Base-by-base conservation (phyloP, 1,140 invertebrate genomes). In the Drosophila tani region DNA sequence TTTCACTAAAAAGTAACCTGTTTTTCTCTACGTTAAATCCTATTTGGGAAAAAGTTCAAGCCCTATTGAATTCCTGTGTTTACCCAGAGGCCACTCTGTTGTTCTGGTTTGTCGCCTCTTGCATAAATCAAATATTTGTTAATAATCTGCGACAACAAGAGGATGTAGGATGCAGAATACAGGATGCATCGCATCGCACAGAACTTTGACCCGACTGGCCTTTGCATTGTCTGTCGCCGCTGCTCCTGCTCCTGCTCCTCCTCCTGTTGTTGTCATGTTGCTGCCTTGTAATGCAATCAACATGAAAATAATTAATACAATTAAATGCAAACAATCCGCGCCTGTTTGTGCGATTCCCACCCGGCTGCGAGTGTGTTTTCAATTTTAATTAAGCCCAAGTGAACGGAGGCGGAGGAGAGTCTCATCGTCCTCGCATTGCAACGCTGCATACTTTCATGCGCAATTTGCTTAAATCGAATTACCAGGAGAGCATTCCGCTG, bases 281-380 rank as follows among this genome's bases (percentile, higher is more conserved):
- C 47, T 75, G 66, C 50, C 50, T 56, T 76, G 69, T 74, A 86
- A 82, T 82, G 80, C 83, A 86, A 88, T 86, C 82, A 85, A 83
- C 83, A 83, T 80, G 71, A 88, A 86, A 79, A 87, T 87, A 86
- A 82, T 87, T 87, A 87, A 88, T 80, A 86, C 64, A 88, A 87
- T 83, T 82, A 83, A 82, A 82, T 70, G 75, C 58, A 82, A 87
- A 71, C 66, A 79, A 57, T 70, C 38, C 65, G 51, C 64, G n/a
- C 29, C 41, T 71, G 41, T 51, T 11, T 63, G 27, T 47, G 24
- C 41, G n/a, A 17, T 27, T 43, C 12, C 8, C 53, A 38, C 24
- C 21, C 53, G 51, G 8, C 19, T 64, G 41, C 40, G 38, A 27
- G 27, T 67, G 29, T 68, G 24, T 47, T 62, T 76, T 64, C 64